Percentiles rank a stretch among this genome's conserved stretches.
Evolutionary conservation across 64 coral and sea anemone genomes (phyloP).

Genomic region (Pachyseris speciosa): DNA sequence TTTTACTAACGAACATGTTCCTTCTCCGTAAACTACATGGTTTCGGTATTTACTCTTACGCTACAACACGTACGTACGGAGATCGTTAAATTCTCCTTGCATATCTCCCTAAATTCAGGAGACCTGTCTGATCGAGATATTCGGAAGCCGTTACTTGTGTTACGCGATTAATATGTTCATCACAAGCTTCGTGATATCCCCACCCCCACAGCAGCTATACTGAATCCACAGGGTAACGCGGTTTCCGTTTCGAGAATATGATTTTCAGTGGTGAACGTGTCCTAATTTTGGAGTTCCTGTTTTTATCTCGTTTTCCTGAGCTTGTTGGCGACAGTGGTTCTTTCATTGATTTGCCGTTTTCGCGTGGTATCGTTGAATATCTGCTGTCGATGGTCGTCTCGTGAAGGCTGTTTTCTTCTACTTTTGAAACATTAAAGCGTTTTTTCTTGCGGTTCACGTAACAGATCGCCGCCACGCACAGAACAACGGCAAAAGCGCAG

Average conservation of each 20-base stretch:
- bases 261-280: background rate
- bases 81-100: too few species aligned
- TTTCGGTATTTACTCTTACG: too few species aligned
- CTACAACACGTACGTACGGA: too few species aligned
- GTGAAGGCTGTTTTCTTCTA: slow-evolving; percentile 36
- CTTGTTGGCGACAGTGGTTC: background rate
- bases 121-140: too few species aligned
- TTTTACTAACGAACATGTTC: too few species aligned
- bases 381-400: slow-evolving; percentile 37
- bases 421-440: slow-evolving; percentile 62
- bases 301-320: background rate
- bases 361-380: background rate
- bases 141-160: too few species aligned
- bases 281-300: background rate
- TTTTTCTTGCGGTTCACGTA: slow-evolving; percentile 3
- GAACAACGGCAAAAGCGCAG: slow-evolving; percentile 6
- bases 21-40: too few species aligned
- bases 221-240: background rate
- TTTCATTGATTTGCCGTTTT: background rate
- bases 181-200: too few species aligned
- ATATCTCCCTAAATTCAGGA: too few species aligned
- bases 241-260: background rate
- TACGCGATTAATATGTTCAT: too few species aligned
- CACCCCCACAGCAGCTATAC: too few species aligned
- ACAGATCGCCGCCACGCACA: slow-evolving; percentile 17